phyloP scores from a whole-genome alignment of 2,888 invertebrate genomes.

The Hirudinaria manillensis region DNA sequence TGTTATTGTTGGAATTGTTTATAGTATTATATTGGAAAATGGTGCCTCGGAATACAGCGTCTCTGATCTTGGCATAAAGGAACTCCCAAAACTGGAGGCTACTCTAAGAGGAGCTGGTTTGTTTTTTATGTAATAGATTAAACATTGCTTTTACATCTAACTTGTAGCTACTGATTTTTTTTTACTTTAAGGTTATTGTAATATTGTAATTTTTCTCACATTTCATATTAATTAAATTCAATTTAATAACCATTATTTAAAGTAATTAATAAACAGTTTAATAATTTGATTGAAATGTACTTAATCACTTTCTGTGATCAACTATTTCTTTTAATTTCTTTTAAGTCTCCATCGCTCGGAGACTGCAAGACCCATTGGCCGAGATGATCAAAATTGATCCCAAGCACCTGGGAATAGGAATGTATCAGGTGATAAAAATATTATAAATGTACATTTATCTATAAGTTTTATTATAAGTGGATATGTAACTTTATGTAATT shows the following conservation, averaged over 20 bases:
- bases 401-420: conserved; percentile 84
- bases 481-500: no score
- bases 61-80: conserved; percentile 72
- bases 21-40: conserved; percentile 79
- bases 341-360: conserved; percentile 67
- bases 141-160: neutral
- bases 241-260: neutral
- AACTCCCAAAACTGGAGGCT: conserved; percentile 76
- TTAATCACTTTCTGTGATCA: neutral
- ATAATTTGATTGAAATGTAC: neutral
- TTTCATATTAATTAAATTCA: neutral
- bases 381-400: conserved; percentile 90
- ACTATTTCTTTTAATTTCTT: conserved; percentile 19
- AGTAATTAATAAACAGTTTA: neutral
- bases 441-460: no score
- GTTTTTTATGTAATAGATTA: conserved; percentile 2
- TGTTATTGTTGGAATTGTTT: conserved; percentile 45
- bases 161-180: no score
- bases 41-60: conserved; percentile 90
- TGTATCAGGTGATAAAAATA: conserved; percentile 66
- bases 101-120: conserved; percentile 72
- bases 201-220: neutral
- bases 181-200: neutral
- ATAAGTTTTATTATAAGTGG: no score
- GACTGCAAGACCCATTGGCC: conserved; percentile 81